Percentiles rank a stretch among this genome's conserved stretches.
Evolutionary conservation across 1,140 invertebrate genomes (phyloP).

Genomic region (Zophobas morio): DNA sequence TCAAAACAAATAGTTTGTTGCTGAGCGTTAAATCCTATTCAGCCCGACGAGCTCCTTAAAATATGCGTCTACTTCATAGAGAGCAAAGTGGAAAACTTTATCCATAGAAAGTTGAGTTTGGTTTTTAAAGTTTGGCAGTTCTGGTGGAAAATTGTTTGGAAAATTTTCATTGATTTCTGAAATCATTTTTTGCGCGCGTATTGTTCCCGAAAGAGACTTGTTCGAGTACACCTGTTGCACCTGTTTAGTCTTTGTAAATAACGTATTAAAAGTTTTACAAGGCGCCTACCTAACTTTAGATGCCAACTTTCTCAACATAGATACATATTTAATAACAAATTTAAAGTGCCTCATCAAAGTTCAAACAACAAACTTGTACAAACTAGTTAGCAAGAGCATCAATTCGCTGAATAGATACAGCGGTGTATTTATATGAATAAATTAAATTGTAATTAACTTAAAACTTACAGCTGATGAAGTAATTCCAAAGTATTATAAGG

Average conservation of each 20-base stretch:
- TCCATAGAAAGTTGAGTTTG: conserved; percentile 30
- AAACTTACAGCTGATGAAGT: conserved; percentile 4
- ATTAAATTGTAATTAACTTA: conserved; percentile 31
- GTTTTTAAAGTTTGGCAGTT: conserved; percentile 24
- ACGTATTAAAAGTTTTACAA: conserved; percentile 33
- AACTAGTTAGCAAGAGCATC: conserved; percentile 29
- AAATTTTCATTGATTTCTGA: conserved; percentile 27
- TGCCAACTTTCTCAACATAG: conserved; percentile 3
- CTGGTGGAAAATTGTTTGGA: conserved; percentile 24
- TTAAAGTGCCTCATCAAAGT: conserved; percentile 14
- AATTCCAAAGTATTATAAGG: conserved; percentile 5
- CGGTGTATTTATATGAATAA: conserved; percentile 28
- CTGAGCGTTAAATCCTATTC: neutral
- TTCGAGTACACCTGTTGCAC: conserved; percentile 42
- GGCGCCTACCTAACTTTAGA: conserved; percentile 28
- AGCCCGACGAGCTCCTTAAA: neutral
- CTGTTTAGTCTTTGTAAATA: conserved; percentile 39
- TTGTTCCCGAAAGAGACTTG: neutral
- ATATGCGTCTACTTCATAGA: conserved; percentile 18
- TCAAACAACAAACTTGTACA: conserved; percentile 32
- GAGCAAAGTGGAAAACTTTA: conserved; percentile 39
- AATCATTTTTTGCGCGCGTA: conserved; percentile 28
- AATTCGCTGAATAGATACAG: conserved; percentile 21
- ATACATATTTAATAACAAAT: conserved; percentile 30
- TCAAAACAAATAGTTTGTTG: conserved; percentile 21